Evolutionary conservation across 1,140 invertebrate species (phyloP), one percentile per base, ranked within the genome.

Genomic region (Eubasilissa regina): DNA sequence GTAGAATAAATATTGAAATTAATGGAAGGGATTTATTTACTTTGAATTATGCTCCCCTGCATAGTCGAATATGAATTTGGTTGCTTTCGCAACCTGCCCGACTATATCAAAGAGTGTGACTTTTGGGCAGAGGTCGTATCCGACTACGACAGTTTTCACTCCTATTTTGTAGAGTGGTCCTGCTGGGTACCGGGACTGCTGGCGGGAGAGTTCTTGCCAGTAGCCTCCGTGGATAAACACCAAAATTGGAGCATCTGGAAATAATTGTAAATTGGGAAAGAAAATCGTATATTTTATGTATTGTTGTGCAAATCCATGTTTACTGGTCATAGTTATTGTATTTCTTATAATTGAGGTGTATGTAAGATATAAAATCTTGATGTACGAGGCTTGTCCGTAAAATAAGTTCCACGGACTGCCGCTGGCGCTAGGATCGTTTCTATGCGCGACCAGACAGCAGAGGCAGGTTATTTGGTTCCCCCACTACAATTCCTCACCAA

Each of bases 191-290:
- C 91, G 89, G 0, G 92, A 91, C 7, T 91, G 82, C 47, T 93
- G 91, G 82, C 93, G 92, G 35, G 91, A 92, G 8, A 94, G 84
- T 81, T 91, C 89, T 85, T 95, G 93, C 95, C 95, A 97, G 83
- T 94, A 96, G 17, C 95, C 96, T 4, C 96, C 96, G 85, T 96
- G 95, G 17, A 97, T 89, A 83, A 92, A 96, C 3, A 95, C 89
- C 62, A 95, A 91, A 56, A 96, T 92, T 0, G 94, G 93, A 11
- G 93, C 90, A 84, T 93, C 93, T 94, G 84, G 11, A 35, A 60
- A n/a, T 13, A 53, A 53, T 35, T 35, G 6, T n/a, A n/a, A n/a
- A n/a, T n/a, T n/a, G n/a, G n/a, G n/a, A n/a, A n/a, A n/a, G n/a
- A n/a, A n/a, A n/a, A n/a, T n/a, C n/a, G n/a, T n/a, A n/a, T n/a